Evolutionary conservation across 1,140 invertebrate genomes (phyloP).

Genomic region (Pectinophora gossypiella): DNA sequence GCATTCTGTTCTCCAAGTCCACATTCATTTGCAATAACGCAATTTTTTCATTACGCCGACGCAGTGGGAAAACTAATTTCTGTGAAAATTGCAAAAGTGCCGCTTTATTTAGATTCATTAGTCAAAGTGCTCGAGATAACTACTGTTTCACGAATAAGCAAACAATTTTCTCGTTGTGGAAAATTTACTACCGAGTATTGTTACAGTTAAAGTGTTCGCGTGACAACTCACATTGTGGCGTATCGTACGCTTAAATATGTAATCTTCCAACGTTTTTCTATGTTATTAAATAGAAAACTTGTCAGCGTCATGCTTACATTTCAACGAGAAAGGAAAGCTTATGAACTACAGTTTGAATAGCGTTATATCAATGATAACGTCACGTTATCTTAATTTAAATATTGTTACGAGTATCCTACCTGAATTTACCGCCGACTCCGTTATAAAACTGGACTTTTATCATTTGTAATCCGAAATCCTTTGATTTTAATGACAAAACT

Average conservation of each 20-base stretch:
- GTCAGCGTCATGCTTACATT: constrained; percentile 21
- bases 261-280: constrained; percentile 20
- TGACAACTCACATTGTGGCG: too few species aligned
- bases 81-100: not conserved
- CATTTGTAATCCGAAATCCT: not conserved
- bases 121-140: constrained; percentile 20
- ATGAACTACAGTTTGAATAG: constrained; percentile 9
- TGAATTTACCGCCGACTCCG: not conserved
- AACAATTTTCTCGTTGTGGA: constrained; percentile 51
- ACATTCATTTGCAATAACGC: too few species aligned
- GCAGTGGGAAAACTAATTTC: too few species aligned
- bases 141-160: constrained; percentile 32
- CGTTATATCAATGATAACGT: not conserved
- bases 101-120: constrained; percentile 18
- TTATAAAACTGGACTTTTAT: not conserved
- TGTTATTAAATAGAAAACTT: constrained; percentile 45
- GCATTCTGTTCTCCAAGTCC: too few species aligned
- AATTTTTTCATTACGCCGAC: too few species aligned
- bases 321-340: constrained; percentile 47
- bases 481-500: not conserved
- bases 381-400: not conserved
- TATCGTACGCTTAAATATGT: not conserved
- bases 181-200: constrained; percentile 48
- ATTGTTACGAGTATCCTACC: not conserved
- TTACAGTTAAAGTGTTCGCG: constrained; percentile 22